Conservation (phyloP, 2,113 vertebrate species). For the Mustela lutreola region DNA sequence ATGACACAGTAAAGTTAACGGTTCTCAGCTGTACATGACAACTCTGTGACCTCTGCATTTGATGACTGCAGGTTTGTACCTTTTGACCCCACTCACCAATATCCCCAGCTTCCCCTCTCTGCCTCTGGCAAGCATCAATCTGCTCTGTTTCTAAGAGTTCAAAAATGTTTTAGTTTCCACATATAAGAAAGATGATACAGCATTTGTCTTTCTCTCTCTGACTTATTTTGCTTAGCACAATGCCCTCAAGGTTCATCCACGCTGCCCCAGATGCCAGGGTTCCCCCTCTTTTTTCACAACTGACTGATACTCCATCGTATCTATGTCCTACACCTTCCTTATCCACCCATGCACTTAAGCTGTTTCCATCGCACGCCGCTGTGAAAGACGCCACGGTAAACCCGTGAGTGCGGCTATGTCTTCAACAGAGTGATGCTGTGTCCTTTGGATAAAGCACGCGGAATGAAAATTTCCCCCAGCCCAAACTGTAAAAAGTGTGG, state of each 20-base stretch:
- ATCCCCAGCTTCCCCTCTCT: neutral
- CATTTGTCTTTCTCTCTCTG: neutral
- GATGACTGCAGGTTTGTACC: too few species aligned
- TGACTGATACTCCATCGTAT: neutral
- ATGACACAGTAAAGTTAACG: neutral
- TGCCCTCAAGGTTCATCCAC: neutral
- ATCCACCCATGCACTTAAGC: fast-evolving
- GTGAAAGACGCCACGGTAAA: fast-evolving
- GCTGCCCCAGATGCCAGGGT: neutral
- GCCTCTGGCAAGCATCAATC: neutral
- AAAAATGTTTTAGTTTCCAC: too few species aligned
- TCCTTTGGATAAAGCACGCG: neutral
- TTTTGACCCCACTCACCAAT: fast-evolving
- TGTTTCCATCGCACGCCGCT: too few species aligned
- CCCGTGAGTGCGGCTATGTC: fast-evolving
- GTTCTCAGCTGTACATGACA: neutral
- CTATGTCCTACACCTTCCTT: fast-evolving
- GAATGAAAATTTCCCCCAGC: neutral
- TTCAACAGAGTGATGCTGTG: too few species aligned
- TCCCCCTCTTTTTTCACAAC: too few species aligned
- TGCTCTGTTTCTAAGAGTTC: neutral
- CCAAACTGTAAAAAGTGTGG: neutral
- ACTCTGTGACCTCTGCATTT: too few species aligned
- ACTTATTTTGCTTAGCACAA: neutral
- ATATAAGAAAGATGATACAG: neutral